Conservation (phyloP, 2,888 invertebrate species). For the Steinernema hermaphroditum region DNA sequence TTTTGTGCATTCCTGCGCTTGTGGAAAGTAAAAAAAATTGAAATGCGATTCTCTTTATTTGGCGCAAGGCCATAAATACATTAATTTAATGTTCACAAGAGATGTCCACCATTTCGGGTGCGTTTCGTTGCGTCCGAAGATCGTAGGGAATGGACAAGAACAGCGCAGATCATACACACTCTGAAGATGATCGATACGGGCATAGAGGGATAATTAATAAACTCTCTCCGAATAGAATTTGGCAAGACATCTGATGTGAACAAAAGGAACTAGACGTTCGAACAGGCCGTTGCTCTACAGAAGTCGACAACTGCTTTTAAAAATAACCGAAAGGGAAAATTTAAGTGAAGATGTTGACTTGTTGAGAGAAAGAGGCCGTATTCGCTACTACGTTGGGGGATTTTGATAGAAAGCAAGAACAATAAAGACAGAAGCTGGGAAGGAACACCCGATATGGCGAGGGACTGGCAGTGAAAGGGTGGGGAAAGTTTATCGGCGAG, state of each 20-base stretch:
- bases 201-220: neutral
- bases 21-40: neutral
- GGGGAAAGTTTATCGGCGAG: slow-evolving; percentile 33
- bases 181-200: neutral
- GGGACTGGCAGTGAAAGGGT: slow-evolving; percentile 22
- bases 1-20: neutral
- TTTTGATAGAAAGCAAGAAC: slow-evolving; percentile 24
- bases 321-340: no score
- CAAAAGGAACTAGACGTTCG: slow-evolving; percentile 24
- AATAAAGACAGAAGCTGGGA: slow-evolving; percentile 22
- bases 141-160: slow-evolving; percentile 1
- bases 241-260: slow-evolving; percentile 23
- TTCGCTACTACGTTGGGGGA: slow-evolving; percentile 26
- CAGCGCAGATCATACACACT: neutral
- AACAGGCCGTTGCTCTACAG: neutral
- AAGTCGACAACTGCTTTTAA: neutral
- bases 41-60: slow-evolving; percentile 26
- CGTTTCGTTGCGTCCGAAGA: slow-evolving; percentile 2
- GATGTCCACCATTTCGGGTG: slow-evolving; percentile 8
- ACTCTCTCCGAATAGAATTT: neutral
- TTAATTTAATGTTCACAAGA: slow-evolving; percentile 26
- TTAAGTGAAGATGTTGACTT: no score
- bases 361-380: neutral
- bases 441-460: slow-evolving; percentile 31
- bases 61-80: slow-evolving; percentile 27